These are phyloP conservation scores for Mugil cephalus DNA, from an alignment of 2,113 vertebrate species.

Conservation along the genomic window DNA sequence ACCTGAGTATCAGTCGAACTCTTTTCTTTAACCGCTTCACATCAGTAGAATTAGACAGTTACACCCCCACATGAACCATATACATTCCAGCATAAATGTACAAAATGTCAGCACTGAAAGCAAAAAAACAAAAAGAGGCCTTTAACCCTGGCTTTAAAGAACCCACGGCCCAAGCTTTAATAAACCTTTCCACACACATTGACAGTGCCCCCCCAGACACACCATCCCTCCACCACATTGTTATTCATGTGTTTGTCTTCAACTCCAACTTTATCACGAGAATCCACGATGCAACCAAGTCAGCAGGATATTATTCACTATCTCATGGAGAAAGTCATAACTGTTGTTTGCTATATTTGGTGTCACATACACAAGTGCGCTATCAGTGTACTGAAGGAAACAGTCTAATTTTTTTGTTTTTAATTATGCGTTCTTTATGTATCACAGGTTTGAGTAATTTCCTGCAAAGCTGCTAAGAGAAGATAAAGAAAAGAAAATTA, in stretches of 20 bases:
- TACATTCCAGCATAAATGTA: background rate
- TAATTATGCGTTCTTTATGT: background rate
- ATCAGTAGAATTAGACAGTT: background rate
- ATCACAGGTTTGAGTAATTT: background rate
- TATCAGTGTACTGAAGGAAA: conserved; percentile 14
- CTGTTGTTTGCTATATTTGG: background rate
- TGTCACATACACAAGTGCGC: background rate
- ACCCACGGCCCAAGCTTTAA: background rate
- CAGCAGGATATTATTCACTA: background rate
- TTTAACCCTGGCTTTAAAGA: conserved; percentile 5
- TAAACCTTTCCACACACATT: background rate
- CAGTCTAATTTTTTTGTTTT: background rate
- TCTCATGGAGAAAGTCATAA: background rate
- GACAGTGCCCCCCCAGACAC: background rate
- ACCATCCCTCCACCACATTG: conserved; percentile 38
- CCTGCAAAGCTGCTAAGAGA: conserved; percentile 13
- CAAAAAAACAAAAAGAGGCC: background rate
- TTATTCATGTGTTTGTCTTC: background rate
- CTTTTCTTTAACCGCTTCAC: too few relatives aligned
- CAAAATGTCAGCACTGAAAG: background rate
- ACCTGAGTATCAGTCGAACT: too few relatives aligned
- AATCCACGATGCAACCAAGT: conserved; percentile 7
- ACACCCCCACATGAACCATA: background rate
- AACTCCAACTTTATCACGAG: background rate
- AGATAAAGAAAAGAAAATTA: conserved; percentile 5